phyloP scores from a whole-genome alignment of 2,113 vertebrate genomes.

The Pipra filicauda region DNA sequence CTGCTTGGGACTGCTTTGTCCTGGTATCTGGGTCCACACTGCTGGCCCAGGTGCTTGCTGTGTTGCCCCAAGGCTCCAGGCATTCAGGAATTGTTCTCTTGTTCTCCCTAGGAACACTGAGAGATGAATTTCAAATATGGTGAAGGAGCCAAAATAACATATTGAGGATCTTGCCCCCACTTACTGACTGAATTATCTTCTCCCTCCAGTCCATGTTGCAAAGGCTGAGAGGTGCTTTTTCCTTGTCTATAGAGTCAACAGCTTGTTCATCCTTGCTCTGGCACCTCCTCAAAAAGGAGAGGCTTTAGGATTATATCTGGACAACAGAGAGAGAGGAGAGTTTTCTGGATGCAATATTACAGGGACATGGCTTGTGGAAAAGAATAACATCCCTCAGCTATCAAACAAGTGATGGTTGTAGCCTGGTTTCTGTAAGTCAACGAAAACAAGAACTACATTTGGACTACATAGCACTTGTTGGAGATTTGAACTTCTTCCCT shows the following conservation, averaged over 20 bases:
- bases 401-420: fast-evolving
- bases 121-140: neutral
- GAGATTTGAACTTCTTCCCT: neutral
- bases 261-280: neutral
- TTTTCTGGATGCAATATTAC: fast-evolving
- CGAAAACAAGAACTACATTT: neutral
- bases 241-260: neutral
- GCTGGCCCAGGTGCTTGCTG: neutral
- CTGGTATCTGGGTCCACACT: neutral
- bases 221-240: neutral
- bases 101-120: fast-evolving
- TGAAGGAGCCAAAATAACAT: neutral
- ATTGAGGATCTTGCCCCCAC: neutral
- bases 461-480: neutral
- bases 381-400: neutral
- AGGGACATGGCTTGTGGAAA: neutral
- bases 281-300: neutral
- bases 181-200: neutral
- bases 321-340: neutral
- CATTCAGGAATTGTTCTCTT: neutral
- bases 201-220: neutral
- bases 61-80: neutral
- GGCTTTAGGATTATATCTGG: neutral
- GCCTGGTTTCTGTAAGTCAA: neutral
- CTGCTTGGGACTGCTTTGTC: neutral